Base-by-base conservation (phyloP, 2,113 vertebrate genomes). In the Aldabrachelys gigantea region DNA sequence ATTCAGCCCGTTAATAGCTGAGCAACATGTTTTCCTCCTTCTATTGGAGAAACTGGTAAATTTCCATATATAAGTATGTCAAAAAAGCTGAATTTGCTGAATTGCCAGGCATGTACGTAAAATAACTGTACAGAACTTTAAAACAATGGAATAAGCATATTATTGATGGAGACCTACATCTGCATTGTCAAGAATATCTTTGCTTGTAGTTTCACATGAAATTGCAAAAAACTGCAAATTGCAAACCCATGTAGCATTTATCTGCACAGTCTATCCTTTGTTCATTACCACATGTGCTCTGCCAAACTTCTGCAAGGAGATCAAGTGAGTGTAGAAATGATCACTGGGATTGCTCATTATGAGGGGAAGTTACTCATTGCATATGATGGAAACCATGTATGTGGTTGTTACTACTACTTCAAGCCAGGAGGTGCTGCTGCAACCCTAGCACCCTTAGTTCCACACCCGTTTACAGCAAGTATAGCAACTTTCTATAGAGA, bases 1-100 rank as follows among this genome's bases (percentile, higher is more conserved):
- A 12, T 90, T 82, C 90, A 80, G 50, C 38, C 69, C 27, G 50
- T 93, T 86, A 94, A 91, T 93, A 95, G 83, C 44, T 89, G 78
- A 85, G 56, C 5, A 80, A 92, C 84, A 92, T 41, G 5, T 21
- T 93, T 93, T 96, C 53, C 56, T 88, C 65, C 65, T 2, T 2
- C 90, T 94, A 85, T 87, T 91, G 85, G 82, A 84, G 1, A 3
- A 65, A 54, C 14, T 76, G 35, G 31, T 87, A 90, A 76, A 4
- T 86, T 94, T 94, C 31, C 72, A 29, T 85, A 89, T 35, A 84
- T 76, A 62, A 85, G 14, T 5, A 10, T 56, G 14, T 80, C 59
- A 89, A 88, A 87, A 82, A 78, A 86, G 47, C 12, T 0, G 0
- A 14, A 4, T 62, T 88, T 27, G 4, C 89, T 90, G n/a, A 22